Evolutionary conservation across 2,888 invertebrate species (phyloP).

Genomic region (Netelia virgata): DNA sequence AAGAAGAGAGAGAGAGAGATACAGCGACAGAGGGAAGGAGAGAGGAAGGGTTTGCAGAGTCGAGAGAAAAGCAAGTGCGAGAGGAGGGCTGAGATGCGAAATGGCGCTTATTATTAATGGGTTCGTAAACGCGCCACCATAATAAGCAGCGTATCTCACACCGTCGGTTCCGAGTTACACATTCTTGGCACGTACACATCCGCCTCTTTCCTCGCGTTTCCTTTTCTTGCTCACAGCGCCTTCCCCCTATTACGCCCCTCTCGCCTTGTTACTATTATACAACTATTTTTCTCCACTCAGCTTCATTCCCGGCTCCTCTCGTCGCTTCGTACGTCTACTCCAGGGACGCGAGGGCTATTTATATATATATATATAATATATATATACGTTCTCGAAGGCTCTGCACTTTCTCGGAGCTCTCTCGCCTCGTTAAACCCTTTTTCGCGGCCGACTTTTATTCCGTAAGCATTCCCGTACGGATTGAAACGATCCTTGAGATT

Average conservation of each 20-base stretch:
- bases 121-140: slow-evolving; percentile 68
- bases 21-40: slow-evolving; percentile 7
- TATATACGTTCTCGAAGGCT: background rate
- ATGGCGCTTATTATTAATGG: slow-evolving; percentile 70
- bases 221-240: slow-evolving; percentile 16
- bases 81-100: slow-evolving; percentile 46
- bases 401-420: background rate
- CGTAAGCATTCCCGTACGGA: background rate
- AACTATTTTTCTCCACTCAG: slow-evolving; percentile 14
- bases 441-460: background rate
- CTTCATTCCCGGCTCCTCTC: background rate
- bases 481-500: background rate
- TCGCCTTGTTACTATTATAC: slow-evolving; percentile 27
- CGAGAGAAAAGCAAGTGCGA: slow-evolving; percentile 22
- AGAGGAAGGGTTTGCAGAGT: background rate
- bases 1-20: slow-evolving; percentile 9
- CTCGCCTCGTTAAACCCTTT: slow-evolving; percentile 1
- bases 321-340: background rate
- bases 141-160: slow-evolving; percentile 70
- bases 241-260: background rate
- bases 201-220: slow-evolving; percentile 46
- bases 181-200: slow-evolving; percentile 64
- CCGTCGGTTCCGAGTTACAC: slow-evolving; percentile 59
- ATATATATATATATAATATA: too few relatives aligned
- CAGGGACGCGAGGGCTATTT: background rate